Evolutionary conservation across 2,888 invertebrate species (phyloP).

Genomic region (Phanerotoma sp.): DNA sequence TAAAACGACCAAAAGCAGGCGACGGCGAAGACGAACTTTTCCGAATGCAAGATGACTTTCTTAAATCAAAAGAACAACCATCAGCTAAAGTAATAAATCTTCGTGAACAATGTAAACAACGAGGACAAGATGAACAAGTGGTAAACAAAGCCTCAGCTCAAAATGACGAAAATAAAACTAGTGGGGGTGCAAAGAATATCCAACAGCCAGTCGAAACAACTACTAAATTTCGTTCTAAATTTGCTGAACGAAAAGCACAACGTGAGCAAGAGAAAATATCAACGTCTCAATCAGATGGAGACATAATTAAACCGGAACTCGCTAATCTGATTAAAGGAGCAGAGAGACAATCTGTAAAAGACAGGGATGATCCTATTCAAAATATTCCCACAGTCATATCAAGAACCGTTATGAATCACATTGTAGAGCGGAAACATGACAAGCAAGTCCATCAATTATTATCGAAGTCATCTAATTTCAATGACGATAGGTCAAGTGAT

Average conservation of each 20-base stretch:
- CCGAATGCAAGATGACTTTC: conserved; percentile 72
- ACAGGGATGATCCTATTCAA: conserved; percentile 33
- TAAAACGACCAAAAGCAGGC: conserved; percentile 66
- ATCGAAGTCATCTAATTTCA: neutral
- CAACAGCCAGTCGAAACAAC: neutral
- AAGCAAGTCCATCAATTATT: conserved; percentile 12
- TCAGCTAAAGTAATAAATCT: conserved; percentile 65
- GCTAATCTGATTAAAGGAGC: too few species aligned
- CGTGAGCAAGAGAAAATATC: conserved; percentile 34
- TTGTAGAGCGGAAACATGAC: conserved; percentile 47
- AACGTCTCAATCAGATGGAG: conserved; percentile 38
- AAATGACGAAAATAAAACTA: too few species aligned
- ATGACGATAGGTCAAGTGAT: too few species aligned
- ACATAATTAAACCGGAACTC: conserved; percentile 35
- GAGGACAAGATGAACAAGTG: too few species aligned
- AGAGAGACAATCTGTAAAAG: conserved; percentile 6
- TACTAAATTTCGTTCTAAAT: conserved; percentile 41
- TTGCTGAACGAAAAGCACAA: conserved; percentile 38
- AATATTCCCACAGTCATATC: conserved; percentile 35
- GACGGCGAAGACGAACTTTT: conserved; percentile 76
- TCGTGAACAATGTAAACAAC: conserved; percentile 21
- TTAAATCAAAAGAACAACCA: conserved; percentile 63
- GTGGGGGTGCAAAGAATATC: too few species aligned
- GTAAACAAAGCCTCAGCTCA: too few species aligned
- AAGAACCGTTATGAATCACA: conserved; percentile 48